Conservation (phyloP, 2,888 invertebrate genomes). For the Argynnis bischoffii region DNA sequence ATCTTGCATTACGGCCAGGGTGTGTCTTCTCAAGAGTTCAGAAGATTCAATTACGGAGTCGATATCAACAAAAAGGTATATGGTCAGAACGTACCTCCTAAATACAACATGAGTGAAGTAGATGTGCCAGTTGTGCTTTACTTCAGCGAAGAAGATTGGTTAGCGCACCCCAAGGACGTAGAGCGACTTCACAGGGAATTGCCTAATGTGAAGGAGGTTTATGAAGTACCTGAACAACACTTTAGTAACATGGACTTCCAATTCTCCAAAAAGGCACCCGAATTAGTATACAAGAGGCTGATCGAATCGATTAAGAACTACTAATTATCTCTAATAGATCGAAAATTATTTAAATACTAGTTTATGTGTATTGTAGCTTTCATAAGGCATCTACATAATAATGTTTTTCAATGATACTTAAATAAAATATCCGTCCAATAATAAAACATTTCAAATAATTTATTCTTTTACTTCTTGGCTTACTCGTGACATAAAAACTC, state of each 20-base stretch:
- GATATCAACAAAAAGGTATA: constrained; percentile 65
- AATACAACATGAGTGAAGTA: constrained; percentile 67
- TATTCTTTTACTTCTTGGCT: constrained; percentile 4
- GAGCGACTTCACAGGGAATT: constrained; percentile 78
- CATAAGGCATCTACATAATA: constrained; percentile 1
- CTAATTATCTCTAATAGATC: constrained; percentile 41
- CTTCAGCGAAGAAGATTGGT: constrained; percentile 84
- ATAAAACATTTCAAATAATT: constrained; percentile 23
- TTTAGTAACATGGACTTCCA: constrained; percentile 76
- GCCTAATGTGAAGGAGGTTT: constrained; percentile 78
- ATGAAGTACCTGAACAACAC: constrained; percentile 78
- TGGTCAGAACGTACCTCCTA: constrained; percentile 60
- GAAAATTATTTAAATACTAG: neutral
- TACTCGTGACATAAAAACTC: neutral
- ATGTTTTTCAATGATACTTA: constrained; percentile 29
- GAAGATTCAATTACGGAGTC: constrained; percentile 66
- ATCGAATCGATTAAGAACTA: constrained; percentile 60
- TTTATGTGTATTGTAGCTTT: constrained; percentile 2
- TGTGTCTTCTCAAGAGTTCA: constrained; percentile 61
- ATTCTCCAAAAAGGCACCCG: constrained; percentile 64
- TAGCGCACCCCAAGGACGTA: constrained; percentile 84
- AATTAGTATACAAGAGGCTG: constrained; percentile 62
- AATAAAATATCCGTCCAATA: constrained; percentile 36
- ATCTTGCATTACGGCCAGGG: constrained; percentile 82
- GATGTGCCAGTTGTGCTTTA: constrained; percentile 66